phyloP scores from a whole-genome alignment of 1,140 invertebrate genomes.

The Caenorhabditis brenneri region DNA sequence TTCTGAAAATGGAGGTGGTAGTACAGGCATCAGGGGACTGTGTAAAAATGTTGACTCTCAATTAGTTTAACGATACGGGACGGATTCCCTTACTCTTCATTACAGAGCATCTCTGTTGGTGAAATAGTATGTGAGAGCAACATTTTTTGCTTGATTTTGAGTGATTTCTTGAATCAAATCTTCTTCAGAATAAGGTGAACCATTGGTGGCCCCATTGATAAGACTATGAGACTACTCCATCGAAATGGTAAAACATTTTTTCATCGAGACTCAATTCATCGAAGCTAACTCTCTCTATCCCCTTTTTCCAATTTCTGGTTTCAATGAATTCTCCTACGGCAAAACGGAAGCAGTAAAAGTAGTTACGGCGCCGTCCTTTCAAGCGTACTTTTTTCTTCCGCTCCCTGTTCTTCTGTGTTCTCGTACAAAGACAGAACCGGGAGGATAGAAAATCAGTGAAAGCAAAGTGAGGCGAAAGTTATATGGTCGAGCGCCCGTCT shows the following conservation, averaged over 20 bases:
- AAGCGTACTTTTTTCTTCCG: conserved; percentile 18
- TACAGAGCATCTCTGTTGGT: no score
- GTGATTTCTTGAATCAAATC: no score
- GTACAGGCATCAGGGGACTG: neutral
- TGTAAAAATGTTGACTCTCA: no score
- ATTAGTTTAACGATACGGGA: no score
- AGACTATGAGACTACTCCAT: no score
- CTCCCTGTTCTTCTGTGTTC: neutral
- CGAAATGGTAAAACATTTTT: no score
- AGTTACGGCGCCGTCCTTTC: conserved; percentile 12
- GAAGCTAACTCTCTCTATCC: neutral
- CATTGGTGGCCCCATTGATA: no score
- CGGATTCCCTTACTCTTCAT: no score
- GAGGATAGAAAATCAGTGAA: conserved; percentile 10
- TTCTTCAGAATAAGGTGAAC: no score
- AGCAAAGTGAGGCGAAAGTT: conserved; percentile 17
- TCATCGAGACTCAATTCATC: no score
- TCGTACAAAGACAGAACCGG: neutral
- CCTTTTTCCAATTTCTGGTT: neutral
- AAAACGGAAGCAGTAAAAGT: conserved; percentile 42
- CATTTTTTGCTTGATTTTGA: no score
- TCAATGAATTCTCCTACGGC: neutral
- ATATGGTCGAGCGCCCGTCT: conserved; percentile 1
- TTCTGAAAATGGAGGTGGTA: neutral
- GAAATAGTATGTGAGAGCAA: no score